Evolutionary conservation across 2,888 invertebrate genomes (phyloP).

Genomic region (Eulithis prunata): DNA sequence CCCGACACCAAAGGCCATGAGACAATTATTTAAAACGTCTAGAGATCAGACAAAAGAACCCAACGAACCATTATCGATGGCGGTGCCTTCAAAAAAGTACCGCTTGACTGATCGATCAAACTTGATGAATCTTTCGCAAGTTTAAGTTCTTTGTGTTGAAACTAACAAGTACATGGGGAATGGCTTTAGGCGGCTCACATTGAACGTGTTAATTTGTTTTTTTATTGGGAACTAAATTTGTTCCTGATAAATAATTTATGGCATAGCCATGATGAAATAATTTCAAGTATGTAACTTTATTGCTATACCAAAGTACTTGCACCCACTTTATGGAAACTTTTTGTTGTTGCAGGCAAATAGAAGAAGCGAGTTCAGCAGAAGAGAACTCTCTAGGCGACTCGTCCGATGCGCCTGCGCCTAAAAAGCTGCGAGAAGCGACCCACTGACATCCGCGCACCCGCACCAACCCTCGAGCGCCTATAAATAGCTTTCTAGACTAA

Average conservation of each 20-base stretch:
- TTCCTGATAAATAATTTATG: neutral
- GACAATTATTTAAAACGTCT: slow-evolving; percentile 4
- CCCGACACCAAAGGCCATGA: neutral
- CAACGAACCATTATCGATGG: slow-evolving; percentile 20
- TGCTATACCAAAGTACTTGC: neutral
- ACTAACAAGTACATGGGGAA: neutral
- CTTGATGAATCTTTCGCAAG: slow-evolving; percentile 39
- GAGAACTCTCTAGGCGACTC: slow-evolving; percentile 82
- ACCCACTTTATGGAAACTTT: neutral
- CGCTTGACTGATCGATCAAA: slow-evolving; percentile 17
- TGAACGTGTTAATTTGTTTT: slow-evolving; percentile 4
- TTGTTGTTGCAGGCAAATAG: slow-evolving; percentile 68
- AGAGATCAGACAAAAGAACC: slow-evolving; percentile 16
- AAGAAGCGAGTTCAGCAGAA: slow-evolving; percentile 81
- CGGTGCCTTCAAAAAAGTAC: slow-evolving; percentile 17
- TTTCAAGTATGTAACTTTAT: neutral
- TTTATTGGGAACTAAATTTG: slow-evolving; percentile 15
- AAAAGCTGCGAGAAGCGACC: slow-evolving; percentile 78
- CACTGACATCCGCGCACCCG: slow-evolving; percentile 77
- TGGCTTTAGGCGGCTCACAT: slow-evolving; percentile 4
- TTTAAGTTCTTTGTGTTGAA: slow-evolving; percentile 21
- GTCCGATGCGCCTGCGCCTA: slow-evolving; percentile 66
- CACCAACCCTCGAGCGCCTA: slow-evolving; percentile 74
- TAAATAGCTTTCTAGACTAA: slow-evolving; percentile 83
- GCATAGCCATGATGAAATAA: neutral